These are phyloP conservation scores for Somateria mollissima DNA, from an alignment of 2,797 vertebrate genomes.

Conservation along the genomic window DNA sequence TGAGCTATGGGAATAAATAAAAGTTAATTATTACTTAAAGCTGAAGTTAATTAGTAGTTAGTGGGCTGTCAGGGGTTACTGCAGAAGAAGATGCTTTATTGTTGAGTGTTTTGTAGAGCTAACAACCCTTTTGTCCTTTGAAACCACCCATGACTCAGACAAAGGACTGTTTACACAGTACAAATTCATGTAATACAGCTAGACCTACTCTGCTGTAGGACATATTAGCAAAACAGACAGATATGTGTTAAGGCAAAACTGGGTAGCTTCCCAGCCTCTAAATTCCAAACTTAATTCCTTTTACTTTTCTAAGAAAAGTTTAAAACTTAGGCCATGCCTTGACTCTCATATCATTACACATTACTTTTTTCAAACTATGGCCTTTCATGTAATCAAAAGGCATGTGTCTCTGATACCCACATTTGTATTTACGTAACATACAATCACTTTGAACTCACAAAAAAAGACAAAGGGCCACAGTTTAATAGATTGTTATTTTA, in stretches of 20 bases:
- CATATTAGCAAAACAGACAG: neutral
- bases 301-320: neutral
- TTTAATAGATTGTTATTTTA: neutral
- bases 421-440: neutral
- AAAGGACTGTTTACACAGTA: neutral
- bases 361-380: neutral
- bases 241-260: neutral
- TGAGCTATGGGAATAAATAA: neutral
- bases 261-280: neutral
- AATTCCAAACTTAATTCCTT: neutral
- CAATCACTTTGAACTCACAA: neutral
- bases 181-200: neutral
- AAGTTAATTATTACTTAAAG: constrained; percentile 11
- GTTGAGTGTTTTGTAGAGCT: neutral
- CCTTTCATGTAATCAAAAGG: neutral
- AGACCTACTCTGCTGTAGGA: neutral
- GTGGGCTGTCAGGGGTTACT: neutral
- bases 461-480: neutral
- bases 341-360: neutral
- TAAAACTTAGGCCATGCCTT: neutral
- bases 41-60: neutral
- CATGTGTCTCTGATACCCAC: neutral
- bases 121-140: neutral
- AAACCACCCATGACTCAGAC: neutral
- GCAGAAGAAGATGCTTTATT: neutral